A percentile compares a stretch with the other conserved stretches of the same genome.
Evolutionary conservation across 2,797 vertebrate genomes (phyloP).

Genomic region (Odontamblyopus rebecca): DNA sequence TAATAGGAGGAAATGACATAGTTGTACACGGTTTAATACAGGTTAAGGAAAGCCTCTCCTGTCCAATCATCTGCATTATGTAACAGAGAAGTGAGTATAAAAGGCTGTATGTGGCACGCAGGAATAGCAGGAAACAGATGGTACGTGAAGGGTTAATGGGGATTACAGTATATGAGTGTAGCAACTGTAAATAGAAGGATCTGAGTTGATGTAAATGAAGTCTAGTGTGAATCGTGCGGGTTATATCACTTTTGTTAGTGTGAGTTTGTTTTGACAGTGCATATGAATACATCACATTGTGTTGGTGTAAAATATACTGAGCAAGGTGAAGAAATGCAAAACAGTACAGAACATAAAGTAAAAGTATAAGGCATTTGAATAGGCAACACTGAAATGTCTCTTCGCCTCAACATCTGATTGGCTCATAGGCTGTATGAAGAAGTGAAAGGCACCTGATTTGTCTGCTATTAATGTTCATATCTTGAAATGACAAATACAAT

Average conservation of each 20-base stretch:
- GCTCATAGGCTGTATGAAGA: no score
- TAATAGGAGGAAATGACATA: slow-evolving; percentile 13
- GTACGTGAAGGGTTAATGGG: neutral
- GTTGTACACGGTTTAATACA: neutral
- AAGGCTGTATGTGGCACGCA: neutral
- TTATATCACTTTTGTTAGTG: neutral
- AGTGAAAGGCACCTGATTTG: no score
- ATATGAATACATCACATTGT: no score
- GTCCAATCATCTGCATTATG: slow-evolving; percentile 2
- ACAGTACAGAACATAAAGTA: neutral
- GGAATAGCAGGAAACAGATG: neutral
- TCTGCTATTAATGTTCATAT: no score
- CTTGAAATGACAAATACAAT: no score
- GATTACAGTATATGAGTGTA: neutral
- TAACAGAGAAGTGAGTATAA: neutral
- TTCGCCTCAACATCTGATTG: neutral
- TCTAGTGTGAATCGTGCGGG: neutral
- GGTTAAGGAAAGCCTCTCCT: neutral
- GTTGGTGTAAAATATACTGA: neutral
- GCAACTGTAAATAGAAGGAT: neutral
- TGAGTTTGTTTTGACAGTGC: slow-evolving; percentile 1
- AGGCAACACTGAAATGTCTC: neutral
- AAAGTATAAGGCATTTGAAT: neutral
- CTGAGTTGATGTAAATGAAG: neutral
- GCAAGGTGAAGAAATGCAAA: neutral